Evolutionary conservation across 2,888 invertebrate species (phyloP), one percentile per base, ranked within the genome.

Genomic region (Physocephala rufipes): DNA sequence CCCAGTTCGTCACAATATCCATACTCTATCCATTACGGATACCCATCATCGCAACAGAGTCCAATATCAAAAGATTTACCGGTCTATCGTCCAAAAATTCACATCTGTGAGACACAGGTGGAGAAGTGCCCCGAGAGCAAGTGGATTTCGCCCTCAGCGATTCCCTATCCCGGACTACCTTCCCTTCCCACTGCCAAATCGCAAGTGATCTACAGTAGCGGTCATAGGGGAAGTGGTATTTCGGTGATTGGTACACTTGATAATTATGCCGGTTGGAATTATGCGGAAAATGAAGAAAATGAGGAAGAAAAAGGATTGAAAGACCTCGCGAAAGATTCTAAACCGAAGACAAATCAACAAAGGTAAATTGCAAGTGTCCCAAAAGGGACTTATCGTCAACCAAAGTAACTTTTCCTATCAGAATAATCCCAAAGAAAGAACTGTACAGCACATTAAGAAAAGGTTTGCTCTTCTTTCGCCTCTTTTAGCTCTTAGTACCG

Each of bases 401-500:
- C 49, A 49, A 4, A 5, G 49, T 19, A 49, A n/a, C 4, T 9
- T n/a, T n/a, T 55, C 59, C 45, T 24, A 47, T 19, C 19, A 16
- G n/a, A 45, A 21, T 59, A 30, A 15, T 28, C 16, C 47, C 47
- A 5, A 47, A 16, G 15, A 26, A 26, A 49, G 83, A 82, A 78
- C 75, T 74, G 78, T 69, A 75, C 75, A 81, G 79, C 76, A 76
- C 79, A 86, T 85, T 85, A 81, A 85, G 77, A 80, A 82, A 80
- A 86, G 86, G 82, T 81, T 83, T 74, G 78, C 79, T 77, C 83
- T 86, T 70, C 81, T 86, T 75, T 84, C 86, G 76, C 86, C 86
- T 76, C 82, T 86, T 78, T 71, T 85, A 86, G 86, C 86, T 77
- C 84, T 86, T 76, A 84, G 80, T 86, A 86, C 79, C 83, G 85